Percentiles rank a stretch among this genome's conserved stretches.
Evolutionary conservation across 2,113 vertebrate genomes (phyloP).

Genomic region (Trogon surrucura): DNA sequence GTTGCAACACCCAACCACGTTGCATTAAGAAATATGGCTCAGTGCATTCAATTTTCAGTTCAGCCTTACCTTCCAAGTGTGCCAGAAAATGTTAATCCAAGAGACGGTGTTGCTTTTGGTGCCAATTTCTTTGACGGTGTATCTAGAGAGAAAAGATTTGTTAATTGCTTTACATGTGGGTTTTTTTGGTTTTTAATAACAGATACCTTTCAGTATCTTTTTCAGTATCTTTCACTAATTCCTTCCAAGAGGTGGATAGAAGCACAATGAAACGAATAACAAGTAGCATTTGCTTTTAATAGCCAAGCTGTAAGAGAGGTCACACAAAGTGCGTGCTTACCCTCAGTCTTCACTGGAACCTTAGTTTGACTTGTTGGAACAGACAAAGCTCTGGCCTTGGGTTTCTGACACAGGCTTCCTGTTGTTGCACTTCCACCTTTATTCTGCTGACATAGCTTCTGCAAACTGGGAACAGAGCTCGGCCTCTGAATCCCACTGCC

Average conservation of each 20-base stretch:
- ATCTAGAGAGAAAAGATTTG: constrained; percentile 25
- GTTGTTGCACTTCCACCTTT: constrained; percentile 20
- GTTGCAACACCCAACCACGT: background rate
- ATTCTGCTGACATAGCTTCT: background rate
- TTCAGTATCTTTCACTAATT: background rate
- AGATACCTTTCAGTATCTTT: background rate
- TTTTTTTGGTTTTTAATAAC: background rate
- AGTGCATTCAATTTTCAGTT: background rate
- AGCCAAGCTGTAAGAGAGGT: background rate
- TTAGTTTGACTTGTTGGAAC: constrained; percentile 23
- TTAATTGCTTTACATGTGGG: background rate
- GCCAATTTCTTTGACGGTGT: constrained; percentile 30
- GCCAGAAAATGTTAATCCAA: constrained; percentile 64
- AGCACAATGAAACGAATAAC: background rate
- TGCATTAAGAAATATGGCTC: background rate
- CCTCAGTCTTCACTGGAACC: constrained; percentile 1
- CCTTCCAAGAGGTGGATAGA: background rate
- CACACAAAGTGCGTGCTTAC: constrained; percentile 20
- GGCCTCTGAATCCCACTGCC: background rate
- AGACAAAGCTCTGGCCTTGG: background rate
- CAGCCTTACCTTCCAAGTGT: constrained; percentile 79
- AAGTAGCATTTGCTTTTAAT: background rate
- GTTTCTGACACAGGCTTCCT: constrained; percentile 19
- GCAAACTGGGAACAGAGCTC: background rate
- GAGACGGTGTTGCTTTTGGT: constrained; percentile 61